Percentiles rank a stretch among this genome's conserved stretches.
Evolutionary conservation across 2,113 vertebrate species (phyloP).

Genomic region (Romanogobio albipinnatus): DNA sequence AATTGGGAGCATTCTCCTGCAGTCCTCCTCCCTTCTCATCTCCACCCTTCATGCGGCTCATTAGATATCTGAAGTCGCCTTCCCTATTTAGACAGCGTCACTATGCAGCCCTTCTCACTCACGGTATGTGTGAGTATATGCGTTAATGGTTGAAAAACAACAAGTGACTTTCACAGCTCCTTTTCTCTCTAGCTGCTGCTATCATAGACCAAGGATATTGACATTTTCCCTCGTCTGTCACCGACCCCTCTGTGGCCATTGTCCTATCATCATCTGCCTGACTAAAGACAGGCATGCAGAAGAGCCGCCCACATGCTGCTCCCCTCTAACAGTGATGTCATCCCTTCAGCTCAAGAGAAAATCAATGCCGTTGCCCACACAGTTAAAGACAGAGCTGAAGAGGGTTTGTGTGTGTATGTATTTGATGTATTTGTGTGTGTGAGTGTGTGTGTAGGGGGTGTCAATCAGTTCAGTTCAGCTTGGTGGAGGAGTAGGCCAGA

Average conservation of each 20-base stretch:
- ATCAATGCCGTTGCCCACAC: constrained; percentile 54
- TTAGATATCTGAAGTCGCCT: neutral
- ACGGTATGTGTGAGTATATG: constrained; percentile 11
- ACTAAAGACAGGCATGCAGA: constrained; percentile 56
- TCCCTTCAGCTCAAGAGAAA: constrained; percentile 53
- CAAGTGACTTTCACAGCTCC: neutral
- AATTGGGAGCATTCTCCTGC: constrained; percentile 51
- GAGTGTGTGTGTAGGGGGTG: constrained; percentile 41
- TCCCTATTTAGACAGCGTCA: constrained; percentile 24
- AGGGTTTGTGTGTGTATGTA: constrained; percentile 37
- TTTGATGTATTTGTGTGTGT: constrained; percentile 41
- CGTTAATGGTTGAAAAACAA: constrained; percentile 4
- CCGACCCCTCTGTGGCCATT: constrained; percentile 17
- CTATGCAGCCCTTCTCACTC: constrained; percentile 33
- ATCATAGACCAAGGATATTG: constrained; percentile 24
- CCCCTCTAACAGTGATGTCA: constrained; percentile 55
- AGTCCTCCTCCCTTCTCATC: constrained; percentile 23
- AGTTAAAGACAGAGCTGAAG: constrained; percentile 43
- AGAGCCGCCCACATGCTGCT: constrained; percentile 45
- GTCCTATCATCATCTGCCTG: constrained; percentile 49
- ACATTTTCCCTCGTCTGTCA: constrained; percentile 23
- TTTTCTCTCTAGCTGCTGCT: constrained; percentile 16
- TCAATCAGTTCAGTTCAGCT: constrained; percentile 27
- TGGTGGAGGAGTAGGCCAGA: constrained; percentile 20
- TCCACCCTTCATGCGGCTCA: constrained; percentile 14